Evolutionary conservation across 2,888 invertebrate genomes (phyloP).

Genomic region (Xestia rhomboidea): DNA sequence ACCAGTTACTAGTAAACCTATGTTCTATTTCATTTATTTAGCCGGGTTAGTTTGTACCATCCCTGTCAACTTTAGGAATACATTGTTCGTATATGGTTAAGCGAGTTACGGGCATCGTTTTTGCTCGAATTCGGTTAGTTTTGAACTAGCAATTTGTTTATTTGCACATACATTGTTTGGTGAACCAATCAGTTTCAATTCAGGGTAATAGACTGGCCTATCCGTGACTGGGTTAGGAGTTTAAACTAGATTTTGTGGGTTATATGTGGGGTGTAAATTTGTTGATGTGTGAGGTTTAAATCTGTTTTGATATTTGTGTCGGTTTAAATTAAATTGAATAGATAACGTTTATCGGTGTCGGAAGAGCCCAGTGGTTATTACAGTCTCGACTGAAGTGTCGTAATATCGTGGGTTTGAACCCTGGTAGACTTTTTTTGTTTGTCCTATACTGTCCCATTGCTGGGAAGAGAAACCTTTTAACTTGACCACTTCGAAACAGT

Average conservation of each 20-base stretch:
- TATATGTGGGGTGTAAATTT: constrained; percentile 16
- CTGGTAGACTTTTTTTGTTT: neutral
- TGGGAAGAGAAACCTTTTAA: neutral
- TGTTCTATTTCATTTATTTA: neutral
- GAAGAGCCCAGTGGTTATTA: neutral
- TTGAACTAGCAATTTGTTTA: constrained; percentile 66
- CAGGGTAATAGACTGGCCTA: constrained; percentile 21
- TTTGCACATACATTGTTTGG: constrained; percentile 60
- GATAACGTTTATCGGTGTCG: neutral
- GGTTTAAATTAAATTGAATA: neutral
- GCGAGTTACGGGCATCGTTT: constrained; percentile 60
- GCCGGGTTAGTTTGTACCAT: constrained; percentile 25
- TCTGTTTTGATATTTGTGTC: neutral
- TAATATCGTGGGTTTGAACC: neutral
- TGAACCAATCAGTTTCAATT: constrained; percentile 62
- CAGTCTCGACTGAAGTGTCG: neutral
- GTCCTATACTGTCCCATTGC: neutral
- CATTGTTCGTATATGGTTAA: constrained; percentile 68
- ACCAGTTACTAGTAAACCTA: neutral
- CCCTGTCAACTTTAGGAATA: constrained; percentile 59
- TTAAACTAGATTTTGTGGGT: constrained; percentile 37
- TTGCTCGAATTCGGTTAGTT: constrained; percentile 65
- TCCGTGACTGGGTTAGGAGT: constrained; percentile 22
- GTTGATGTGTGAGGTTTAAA: constrained; percentile 1
- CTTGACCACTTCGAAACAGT: neutral